Evolutionary conservation across 2,888 invertebrate species (phyloP).

Genomic region (Drosophila sordidula): DNA sequence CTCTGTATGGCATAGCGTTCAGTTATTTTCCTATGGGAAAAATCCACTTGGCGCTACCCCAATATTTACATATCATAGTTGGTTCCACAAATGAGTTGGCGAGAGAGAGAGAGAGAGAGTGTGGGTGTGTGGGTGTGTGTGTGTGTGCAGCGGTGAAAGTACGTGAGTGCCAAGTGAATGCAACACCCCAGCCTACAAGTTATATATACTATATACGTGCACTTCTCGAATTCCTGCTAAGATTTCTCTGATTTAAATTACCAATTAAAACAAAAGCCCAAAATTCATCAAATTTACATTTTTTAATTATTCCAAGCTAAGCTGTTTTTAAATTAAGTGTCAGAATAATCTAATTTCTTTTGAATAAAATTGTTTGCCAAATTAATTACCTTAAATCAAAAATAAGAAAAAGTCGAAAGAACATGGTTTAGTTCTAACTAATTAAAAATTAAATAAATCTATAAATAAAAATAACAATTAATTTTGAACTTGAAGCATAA

Average conservation of each 20-base stretch:
- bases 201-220: background rate
- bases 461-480: no score
- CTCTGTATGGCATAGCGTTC: conserved; percentile 42
- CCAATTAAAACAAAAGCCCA: background rate
- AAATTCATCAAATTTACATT: background rate
- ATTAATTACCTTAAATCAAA: no score
- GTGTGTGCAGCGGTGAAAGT: conserved; percentile 1
- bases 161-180: conserved; percentile 48
- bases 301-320: background rate
- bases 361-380: background rate
- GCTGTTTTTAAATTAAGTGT: background rate
- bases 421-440: no score
- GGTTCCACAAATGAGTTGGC: conserved; percentile 60
- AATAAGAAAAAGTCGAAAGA: no score
- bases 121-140: background rate
- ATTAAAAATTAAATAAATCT: no score
- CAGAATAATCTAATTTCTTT: background rate
- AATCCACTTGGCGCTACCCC: conserved; percentile 65
- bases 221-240: background rate
- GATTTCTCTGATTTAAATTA: background rate
- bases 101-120: background rate
- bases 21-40: conserved; percentile 64
- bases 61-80: conserved; percentile 72
- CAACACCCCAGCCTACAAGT: conserved; percentile 43
- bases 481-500: no score